These are phyloP conservation scores for Geopemphigus sp. DNA, from an alignment of 1,140 invertebrate species.

Conservation along the genomic window DNA sequence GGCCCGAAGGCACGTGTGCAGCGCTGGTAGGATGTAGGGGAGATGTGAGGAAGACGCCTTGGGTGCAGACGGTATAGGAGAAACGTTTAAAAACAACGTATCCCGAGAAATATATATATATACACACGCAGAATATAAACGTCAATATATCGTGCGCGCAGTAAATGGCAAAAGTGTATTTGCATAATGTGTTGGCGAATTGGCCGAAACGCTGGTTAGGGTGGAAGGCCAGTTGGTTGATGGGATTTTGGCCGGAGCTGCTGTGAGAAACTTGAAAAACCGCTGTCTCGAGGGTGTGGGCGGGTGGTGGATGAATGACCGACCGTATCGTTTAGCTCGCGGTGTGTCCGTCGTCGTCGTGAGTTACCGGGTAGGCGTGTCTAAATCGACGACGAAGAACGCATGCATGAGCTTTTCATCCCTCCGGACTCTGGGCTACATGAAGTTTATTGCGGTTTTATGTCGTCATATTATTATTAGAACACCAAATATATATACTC, in stretches of 20 bases:
- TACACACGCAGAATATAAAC: not conserved
- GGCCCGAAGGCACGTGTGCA: constrained; percentile 9
- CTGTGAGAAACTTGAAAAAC: no score
- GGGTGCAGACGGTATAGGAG: not conserved
- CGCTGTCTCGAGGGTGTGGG: no score
- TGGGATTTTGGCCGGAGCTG: no score
- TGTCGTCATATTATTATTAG: no score
- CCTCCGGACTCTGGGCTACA: no score
- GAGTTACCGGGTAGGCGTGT: not conserved
- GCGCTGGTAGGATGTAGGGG: not conserved
- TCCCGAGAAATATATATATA: not conserved
- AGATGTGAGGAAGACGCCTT: not conserved
- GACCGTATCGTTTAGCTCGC: no score
- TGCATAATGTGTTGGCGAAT: constrained; percentile 24
- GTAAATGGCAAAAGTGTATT: constrained; percentile 4
- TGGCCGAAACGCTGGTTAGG: constrained; percentile 4
- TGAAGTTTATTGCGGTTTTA: no score
- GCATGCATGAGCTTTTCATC: no score
- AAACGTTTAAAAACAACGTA: constrained; percentile 44
- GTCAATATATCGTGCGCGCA: no score
- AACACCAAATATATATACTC: not conserved
- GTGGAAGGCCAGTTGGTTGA: no score
- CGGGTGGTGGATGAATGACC: no score
- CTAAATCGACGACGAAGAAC: not conserved
- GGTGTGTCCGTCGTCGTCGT: no score